phyloP scores from a whole-genome alignment of 2,888 invertebrate species.

The Synergus laeviventris region DNA sequence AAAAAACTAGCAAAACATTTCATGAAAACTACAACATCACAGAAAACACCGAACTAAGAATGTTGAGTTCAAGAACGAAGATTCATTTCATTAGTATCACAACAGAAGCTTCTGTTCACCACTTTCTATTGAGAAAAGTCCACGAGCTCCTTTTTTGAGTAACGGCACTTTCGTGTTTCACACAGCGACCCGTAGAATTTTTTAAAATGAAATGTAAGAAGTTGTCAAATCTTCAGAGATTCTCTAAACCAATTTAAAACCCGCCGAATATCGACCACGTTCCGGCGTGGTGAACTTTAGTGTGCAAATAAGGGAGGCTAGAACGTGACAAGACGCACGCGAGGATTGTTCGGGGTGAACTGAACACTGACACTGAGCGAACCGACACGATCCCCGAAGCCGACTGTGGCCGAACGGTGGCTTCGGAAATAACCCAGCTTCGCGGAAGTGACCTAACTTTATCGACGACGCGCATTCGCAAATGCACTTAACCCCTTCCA shows the following conservation, averaged over 20 bases:
- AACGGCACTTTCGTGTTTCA: not conserved
- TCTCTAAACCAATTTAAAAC: not conserved
- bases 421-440: slow-evolving; percentile 15
- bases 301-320: not conserved
- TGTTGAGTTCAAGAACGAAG: not conserved
- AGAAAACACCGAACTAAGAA: not conserved
- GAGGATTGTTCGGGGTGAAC: slow-evolving; percentile 48
- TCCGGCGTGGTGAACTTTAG: not conserved
- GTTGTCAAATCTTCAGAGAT: not conserved
- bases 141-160: not conserved
- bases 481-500: slow-evolving; percentile 15
- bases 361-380: slow-evolving; percentile 6
- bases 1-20: not conserved
- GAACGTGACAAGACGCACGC: slow-evolving; percentile 32
- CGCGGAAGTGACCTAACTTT: slow-evolving; percentile 10
- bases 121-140: not conserved
- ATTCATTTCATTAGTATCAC: slow-evolving; percentile 1
- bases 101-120: not conserved
- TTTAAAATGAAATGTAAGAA: not conserved
- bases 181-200: not conserved
- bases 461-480: slow-evolving; percentile 23
- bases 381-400: not conserved
- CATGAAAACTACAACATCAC: not conserved
- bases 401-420: slow-evolving; percentile 10
- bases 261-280: not conserved